Evolutionary conservation across 2,888 invertebrate genomes (phyloP).

Genomic region (Meiosimyza platycephala): DNA sequence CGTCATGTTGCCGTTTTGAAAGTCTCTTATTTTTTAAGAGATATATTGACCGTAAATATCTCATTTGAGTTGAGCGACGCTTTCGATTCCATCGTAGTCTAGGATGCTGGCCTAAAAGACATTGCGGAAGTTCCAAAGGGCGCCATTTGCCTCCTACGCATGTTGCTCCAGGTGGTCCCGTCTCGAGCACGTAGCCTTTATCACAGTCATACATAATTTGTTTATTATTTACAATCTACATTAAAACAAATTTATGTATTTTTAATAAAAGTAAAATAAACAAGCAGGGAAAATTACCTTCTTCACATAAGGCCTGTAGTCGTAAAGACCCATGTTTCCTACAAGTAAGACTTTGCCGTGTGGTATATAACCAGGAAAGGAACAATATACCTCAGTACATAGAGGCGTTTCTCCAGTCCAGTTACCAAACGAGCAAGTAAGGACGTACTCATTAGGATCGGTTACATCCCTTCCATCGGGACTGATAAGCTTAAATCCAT

Average conservation of each 20-base stretch:
- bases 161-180: slow-evolving; percentile 93
- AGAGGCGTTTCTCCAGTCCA: slow-evolving; percentile 92
- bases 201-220: slow-evolving; percentile 97
- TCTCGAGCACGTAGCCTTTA: slow-evolving; percentile 86
- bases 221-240: slow-evolving; percentile 82
- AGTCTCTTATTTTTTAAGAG: slow-evolving; percentile 56
- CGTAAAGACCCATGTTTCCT: slow-evolving; percentile 95
- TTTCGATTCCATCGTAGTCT: slow-evolving; percentile 83
- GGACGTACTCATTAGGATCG: slow-evolving; percentile 73
- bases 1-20: slow-evolving; percentile 50
- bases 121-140: slow-evolving; percentile 86
- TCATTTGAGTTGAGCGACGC: slow-evolving; percentile 66
- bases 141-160: slow-evolving; percentile 96
- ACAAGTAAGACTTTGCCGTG: slow-evolving; percentile 92
- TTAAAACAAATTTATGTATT: slow-evolving; percentile 44
- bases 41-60: slow-evolving; percentile 59
- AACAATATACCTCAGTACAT: slow-evolving; percentile 92
- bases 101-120: slow-evolving; percentile 88
- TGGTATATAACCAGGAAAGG: slow-evolving; percentile 89
- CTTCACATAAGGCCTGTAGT: slow-evolving; percentile 92
- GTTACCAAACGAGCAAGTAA: slow-evolving; percentile 91
- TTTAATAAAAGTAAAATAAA: not conserved
- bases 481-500: slow-evolving; percentile 88
- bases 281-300: slow-evolving; percentile 71
- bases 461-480: slow-evolving; percentile 69